These are phyloP conservation scores for Drepana falcataria DNA, from an alignment of 2,888 invertebrate species.

Conservation along the genomic window DNA sequence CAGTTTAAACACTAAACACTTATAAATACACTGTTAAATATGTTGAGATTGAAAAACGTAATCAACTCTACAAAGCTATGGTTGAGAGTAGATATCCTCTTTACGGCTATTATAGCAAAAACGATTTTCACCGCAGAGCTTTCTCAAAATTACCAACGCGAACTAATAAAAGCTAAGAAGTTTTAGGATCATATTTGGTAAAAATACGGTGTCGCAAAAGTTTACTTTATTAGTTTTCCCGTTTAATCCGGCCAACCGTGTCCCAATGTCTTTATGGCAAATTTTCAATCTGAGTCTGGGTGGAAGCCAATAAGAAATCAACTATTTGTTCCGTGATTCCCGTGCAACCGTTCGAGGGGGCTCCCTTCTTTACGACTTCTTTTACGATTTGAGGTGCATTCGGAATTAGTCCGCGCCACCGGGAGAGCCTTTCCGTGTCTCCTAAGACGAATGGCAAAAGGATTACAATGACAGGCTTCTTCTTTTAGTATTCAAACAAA, in stretches of 20 bases:
- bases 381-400: slow-evolving; percentile 79
- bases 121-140: slow-evolving; percentile 42
- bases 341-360: slow-evolving; percentile 72
- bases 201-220: slow-evolving; percentile 78
- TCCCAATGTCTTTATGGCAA: slow-evolving; percentile 78
- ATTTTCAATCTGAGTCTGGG: slow-evolving; percentile 77
- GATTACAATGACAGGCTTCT: slow-evolving; percentile 65
- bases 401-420: slow-evolving; percentile 69
- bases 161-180: slow-evolving; percentile 68
- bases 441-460: slow-evolving; percentile 69
- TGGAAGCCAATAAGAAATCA: slow-evolving; percentile 78
- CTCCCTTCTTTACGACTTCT: slow-evolving; percentile 76
- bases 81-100: slow-evolving; percentile 40
- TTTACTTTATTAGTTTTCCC: slow-evolving; percentile 78
- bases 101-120: slow-evolving; percentile 43
- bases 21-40: slow-evolving; percentile 18
- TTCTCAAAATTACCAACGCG: slow-evolving; percentile 59
- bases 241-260: slow-evolving; percentile 75
- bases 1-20: slow-evolving; percentile 15
- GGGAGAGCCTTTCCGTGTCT: slow-evolving; percentile 75
- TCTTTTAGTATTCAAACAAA: slow-evolving; percentile 24
- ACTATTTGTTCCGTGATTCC: slow-evolving; percentile 74
- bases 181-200: slow-evolving; percentile 70
- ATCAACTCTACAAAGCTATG: slow-evolving; percentile 42
- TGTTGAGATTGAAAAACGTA: slow-evolving; percentile 45